A percentile compares a stretch with the other conserved stretches of the same genome.
Conservation (phyloP, 2,797 vertebrate genomes). For the Lindbergichthys nudifrons region DNA sequence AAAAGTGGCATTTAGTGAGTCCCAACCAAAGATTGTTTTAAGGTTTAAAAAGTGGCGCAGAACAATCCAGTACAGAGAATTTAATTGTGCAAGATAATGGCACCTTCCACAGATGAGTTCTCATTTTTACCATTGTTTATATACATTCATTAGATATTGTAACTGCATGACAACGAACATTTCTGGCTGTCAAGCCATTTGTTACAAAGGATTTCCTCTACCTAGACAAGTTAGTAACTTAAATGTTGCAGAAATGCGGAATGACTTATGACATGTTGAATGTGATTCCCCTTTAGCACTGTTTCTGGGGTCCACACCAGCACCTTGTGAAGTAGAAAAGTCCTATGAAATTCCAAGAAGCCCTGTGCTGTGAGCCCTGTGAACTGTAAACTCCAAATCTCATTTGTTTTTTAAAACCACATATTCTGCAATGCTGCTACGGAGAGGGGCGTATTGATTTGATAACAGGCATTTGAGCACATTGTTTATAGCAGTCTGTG, state of each 20-base stretch:
- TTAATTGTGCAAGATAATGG: neutral
- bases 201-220: neutral
- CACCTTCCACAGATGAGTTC: neutral
- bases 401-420: slow-evolving; percentile 13
- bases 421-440: neutral
- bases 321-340: neutral
- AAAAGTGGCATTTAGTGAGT: neutral
- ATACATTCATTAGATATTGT: neutral
- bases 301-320: neutral
- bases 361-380: neutral
- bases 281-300: neutral
- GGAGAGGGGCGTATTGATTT: slow-evolving; percentile 20
- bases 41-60: neutral
- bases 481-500: slow-evolving; percentile 27
- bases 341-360: neutral
- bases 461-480: slow-evolving; percentile 15
- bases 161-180: neutral
- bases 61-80: neutral
- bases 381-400: neutral
- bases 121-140: neutral
- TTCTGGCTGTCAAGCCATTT: neutral
- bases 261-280: slow-evolving; percentile 1
- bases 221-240: neutral
- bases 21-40: neutral
- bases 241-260: neutral